Evolutionary conservation across 2,888 invertebrate genomes (phyloP), one percentile per base, ranked within the genome.

Genomic region (Allolobophora icterica): DNA sequence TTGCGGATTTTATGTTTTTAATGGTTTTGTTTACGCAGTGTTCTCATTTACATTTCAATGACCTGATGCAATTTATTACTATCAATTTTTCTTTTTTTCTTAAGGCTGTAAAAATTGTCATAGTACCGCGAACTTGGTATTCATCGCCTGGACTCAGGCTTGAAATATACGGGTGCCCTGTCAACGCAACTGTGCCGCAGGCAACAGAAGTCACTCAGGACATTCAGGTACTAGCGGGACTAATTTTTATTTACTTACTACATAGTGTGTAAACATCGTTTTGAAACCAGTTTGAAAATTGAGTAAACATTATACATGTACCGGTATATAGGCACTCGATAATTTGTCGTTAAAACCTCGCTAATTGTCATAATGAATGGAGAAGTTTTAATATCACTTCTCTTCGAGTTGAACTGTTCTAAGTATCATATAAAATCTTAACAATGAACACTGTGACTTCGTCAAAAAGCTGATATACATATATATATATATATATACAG

Each of bases 181-280:
- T 87, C 21, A 33, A 42, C 35, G 45, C 24, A 24, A 87, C 84
- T 38, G 30, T 89, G 24, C 89, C 89, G 15, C 13, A 24, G 30
- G n/a, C 89, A 40, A 91, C 89, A 17, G 91, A 91, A 91, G 91
- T 89, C 17, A 91, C 89, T 87, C 87, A 87, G 87, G 15, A 35
- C 34, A 35, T 87, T 35, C 87, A 87, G 87, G 87, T 87, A 33
- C 21, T 24, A 24, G 52, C 52, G 1, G 52, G 42, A 11, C 42
- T 42, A 52, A n/a, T n/a, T n/a, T 52, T 52, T 71, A 21, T 21
- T 52, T n/a, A 33, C 35, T 6, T 71, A 34, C 24, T 83, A 30
- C 11, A 71, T 30, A 8, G 71, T 71, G n/a, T n/a, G n/a, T 4
- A 71, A 71, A 30, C n/a, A 30, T 71, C n/a, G 71, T 71, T 13